A percentile compares a stretch with the other conserved stretches of the same genome.
phyloP scores from a whole-genome alignment of 2,797 vertebrate genomes.

The Typhlichthys eigenmanni region DNA sequence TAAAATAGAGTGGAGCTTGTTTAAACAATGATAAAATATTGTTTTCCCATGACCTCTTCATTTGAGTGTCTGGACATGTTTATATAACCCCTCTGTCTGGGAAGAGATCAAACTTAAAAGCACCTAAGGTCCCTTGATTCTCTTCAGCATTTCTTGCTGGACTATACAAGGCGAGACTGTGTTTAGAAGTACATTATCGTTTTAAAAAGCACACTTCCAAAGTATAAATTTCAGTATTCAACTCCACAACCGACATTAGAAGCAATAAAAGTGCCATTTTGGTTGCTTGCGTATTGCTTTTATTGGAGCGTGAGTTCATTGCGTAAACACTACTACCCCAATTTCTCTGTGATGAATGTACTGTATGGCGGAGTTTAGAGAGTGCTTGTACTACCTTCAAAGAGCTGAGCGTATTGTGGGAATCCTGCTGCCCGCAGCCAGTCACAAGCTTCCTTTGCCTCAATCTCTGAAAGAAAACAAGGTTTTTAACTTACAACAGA shows the following conservation, averaged over 20 bases:
- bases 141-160: slow-evolving; percentile 53
- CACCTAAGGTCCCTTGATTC: slow-evolving; percentile 52
- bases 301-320: slow-evolving; percentile 33
- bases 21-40: slow-evolving; percentile 47
- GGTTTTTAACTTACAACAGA: neutral
- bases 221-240: slow-evolving; percentile 9
- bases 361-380: slow-evolving; percentile 39
- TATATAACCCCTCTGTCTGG: slow-evolving; percentile 66
- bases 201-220: slow-evolving; percentile 22
- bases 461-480: slow-evolving; percentile 87
- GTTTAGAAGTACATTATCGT: slow-evolving; percentile 30
- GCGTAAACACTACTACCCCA: slow-evolving; percentile 23
- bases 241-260: slow-evolving; percentile 20
- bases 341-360: slow-evolving; percentile 39
- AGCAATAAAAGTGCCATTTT: slow-evolving; percentile 20
- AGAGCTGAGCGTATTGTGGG: slow-evolving; percentile 91
- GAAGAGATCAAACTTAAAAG: slow-evolving; percentile 64
- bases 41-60: slow-evolving; percentile 74
- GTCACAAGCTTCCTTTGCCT: slow-evolving; percentile 96
- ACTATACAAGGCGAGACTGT: slow-evolving; percentile 38
- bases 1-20: neutral
- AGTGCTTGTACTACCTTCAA: slow-evolving; percentile 75
- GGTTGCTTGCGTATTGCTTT: slow-evolving; percentile 10
- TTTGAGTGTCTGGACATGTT: slow-evolving; percentile 64
- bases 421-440: slow-evolving; percentile 98